Evolutionary conservation across 2,888 invertebrate species (phyloP), one percentile per base, ranked within the genome.

Genomic region (Meganola albula): DNA sequence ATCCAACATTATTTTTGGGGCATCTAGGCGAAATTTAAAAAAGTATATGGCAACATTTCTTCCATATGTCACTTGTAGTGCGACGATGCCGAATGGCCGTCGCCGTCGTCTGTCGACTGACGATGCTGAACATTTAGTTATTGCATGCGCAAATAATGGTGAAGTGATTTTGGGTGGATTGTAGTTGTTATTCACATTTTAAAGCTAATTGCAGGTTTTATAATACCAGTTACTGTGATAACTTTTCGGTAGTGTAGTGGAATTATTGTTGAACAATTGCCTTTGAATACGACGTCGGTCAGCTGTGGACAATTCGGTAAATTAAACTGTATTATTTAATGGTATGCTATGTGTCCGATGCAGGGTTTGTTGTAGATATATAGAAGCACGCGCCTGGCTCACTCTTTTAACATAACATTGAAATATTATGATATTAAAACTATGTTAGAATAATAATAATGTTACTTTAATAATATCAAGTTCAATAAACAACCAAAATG

Each of bases 281-380:
- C 42, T 32, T 30, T 27, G n/a, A n/a, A n/a, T n/a, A n/a, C 34
- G 40, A 38, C 33, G 37, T 46, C 58, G 51, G 58, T 53, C 60
- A 61, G 52, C 59, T 61, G 63, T 57, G 58, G 57, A 58, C 50
- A 52, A 54, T 37, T 62, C 56, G 50, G 59, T 58, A 64, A 56
- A 55, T 63, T 59, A 58, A 47, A 61, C 48, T 61, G 61, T 63
- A 58, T 56, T 63, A 49, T 48, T 58, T 45, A 58, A 63, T 66
- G 66, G 52, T 60, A 61, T 62, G 61, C 53, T 52, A 57, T 63
- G 73, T 65, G 66, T 58, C 60, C 55, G 58, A 64, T 63, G 63
- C 65, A 64, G 66, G 56, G 62, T 58, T 61, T 57, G 63, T 70
- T 58, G 47, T 64, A 68, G 65, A 60, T 66, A 65, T 58, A 59